Evolutionary conservation across 2,888 invertebrate species (phyloP).

Genomic region (Dynastes tityus): DNA sequence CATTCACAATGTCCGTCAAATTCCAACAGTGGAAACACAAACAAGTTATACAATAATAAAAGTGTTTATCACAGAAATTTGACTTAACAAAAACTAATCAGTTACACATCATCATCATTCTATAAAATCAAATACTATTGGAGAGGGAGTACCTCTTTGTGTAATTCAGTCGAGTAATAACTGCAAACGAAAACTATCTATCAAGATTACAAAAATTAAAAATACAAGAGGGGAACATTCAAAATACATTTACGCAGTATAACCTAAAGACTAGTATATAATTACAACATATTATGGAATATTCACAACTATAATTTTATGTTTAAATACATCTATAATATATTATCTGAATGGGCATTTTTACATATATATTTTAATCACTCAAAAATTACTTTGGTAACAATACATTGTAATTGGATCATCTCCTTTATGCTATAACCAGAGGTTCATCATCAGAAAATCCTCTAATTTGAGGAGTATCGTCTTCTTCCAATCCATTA

Average conservation of each 20-base stretch:
- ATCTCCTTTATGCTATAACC: conserved; percentile 83
- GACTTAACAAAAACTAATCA: conserved; percentile 60
- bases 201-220: conserved; percentile 38
- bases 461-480: conserved; percentile 90
- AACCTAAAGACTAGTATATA: conserved; percentile 52
- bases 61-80: conserved; percentile 63
- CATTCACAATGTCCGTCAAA: conserved; percentile 51
- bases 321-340: conserved; percentile 50
- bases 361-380: conserved; percentile 47
- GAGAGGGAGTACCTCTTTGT: conserved; percentile 16
- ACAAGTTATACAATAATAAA: conserved; percentile 49
- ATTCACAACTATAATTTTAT: conserved; percentile 50
- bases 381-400: conserved; percentile 51
- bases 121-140: conserved; percentile 39
- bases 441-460: conserved; percentile 96
- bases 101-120: conserved; percentile 36
- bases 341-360: conserved; percentile 50
- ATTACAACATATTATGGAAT: conserved; percentile 50
- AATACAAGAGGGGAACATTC: conserved; percentile 31
- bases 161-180: conserved; percentile 32
- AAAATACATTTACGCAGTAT: conserved; percentile 49
- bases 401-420: conserved; percentile 44
- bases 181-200: conserved; percentile 9
- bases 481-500: conserved; percentile 84
- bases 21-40: conserved; percentile 53